These are phyloP conservation scores for Ptilodon capucinus DNA, from an alignment of 2,888 invertebrate species.

Conservation along the genomic window DNA sequence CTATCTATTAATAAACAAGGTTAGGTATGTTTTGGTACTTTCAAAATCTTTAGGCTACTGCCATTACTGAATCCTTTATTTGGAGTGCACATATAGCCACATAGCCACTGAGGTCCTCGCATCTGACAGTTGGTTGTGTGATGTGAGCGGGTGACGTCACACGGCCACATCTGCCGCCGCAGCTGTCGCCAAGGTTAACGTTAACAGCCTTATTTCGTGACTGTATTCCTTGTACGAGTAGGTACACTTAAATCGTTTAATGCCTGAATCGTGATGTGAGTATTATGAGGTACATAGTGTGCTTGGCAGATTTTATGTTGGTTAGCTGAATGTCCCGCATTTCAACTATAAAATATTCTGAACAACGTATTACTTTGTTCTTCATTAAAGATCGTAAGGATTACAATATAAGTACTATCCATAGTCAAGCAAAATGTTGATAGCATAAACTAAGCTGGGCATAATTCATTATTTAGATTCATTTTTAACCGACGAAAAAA, in stretches of 20 bases:
- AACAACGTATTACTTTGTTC: no score
- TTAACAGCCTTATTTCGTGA: constrained; percentile 29
- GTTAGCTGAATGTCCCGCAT: no score
- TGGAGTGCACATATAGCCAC: not conserved
- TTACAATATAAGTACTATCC: no score
- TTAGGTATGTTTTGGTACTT: not conserved
- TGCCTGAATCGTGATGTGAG: constrained; percentile 10
- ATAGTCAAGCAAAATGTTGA: no score
- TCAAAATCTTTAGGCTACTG: not conserved
- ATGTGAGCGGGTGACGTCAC: constrained; percentile 43
- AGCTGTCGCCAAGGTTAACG: constrained; percentile 50
- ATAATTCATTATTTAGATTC: no score
- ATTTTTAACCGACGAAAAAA: no score
- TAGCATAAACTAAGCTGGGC: no score
- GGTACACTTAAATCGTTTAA: constrained; percentile 21
- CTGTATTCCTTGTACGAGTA: constrained; percentile 18
- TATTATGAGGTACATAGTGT: constrained; percentile 5
- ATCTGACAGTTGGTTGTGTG: constrained; percentile 28
- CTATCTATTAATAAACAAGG: not conserved
- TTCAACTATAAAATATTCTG: no score
- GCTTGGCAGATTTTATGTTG: no score
- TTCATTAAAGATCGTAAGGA: no score
- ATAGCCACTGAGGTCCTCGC: not conserved
- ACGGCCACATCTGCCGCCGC: constrained; percentile 47
- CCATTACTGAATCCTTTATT: not conserved